Conservation (phyloP, 1,140 invertebrate species). For the Melanaphis sacchari region DNA sequence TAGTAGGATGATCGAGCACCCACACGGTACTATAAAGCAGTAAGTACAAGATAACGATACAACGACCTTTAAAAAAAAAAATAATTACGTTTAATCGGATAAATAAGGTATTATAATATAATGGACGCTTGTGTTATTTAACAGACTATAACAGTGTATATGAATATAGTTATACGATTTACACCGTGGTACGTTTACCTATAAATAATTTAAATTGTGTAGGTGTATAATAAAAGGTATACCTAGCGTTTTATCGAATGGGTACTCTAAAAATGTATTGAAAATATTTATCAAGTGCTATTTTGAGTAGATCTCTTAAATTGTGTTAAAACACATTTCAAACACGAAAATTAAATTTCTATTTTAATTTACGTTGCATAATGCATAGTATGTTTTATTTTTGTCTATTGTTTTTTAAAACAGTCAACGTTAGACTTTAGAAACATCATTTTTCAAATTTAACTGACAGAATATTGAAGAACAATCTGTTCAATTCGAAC, state of each 20-base stretch:
- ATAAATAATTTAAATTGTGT: not conserved
- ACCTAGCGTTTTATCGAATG: not conserved
- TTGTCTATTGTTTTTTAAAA: not conserved
- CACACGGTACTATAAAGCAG: not conserved
- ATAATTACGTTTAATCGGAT: not conserved
- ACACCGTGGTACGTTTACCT: not conserved
- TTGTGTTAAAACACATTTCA: not conserved
- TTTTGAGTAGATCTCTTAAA: not conserved
- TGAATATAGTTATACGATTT: not conserved
- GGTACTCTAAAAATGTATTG: not conserved
- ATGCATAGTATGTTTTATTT: not conserved
- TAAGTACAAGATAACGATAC: not conserved
- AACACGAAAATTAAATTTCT: not conserved
- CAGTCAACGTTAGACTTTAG: not conserved
- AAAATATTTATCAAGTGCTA: not conserved
- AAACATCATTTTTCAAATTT: not conserved
- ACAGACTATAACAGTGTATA: not conserved
- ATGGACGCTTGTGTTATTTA: not conserved
- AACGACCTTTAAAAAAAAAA: conserved; percentile 41
- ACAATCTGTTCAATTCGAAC: not conserved
- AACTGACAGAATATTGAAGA: not conserved
- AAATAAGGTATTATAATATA: conserved; percentile 20
- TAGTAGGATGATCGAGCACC: conserved; percentile 15
- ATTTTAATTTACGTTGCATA: not conserved
- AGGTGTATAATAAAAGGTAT: not conserved